These are phyloP conservation scores for Zosterops japonicus DNA, from an alignment of 2,113 vertebrate species.

Conservation along the genomic window DNA sequence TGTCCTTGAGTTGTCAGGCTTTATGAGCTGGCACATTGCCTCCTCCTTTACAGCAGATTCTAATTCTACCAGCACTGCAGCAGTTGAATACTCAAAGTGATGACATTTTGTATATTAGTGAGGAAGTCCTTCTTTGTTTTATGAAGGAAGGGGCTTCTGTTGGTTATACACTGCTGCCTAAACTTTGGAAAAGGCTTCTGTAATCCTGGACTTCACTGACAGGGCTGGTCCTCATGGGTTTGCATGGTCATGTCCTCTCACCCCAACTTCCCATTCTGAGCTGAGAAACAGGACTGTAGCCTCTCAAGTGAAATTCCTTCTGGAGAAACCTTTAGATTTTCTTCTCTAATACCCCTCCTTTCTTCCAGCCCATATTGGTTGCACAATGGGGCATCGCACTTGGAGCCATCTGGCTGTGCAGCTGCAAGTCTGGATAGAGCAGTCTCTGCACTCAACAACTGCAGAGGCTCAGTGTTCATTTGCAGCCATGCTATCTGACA, in stretches of 20 bases:
- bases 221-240: background rate
- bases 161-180: background rate
- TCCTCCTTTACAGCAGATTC: background rate
- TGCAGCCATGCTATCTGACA: background rate
- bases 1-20: conserved; percentile 36
- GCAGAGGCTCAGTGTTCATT: background rate
- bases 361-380: background rate
- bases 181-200: background rate
- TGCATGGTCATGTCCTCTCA: background rate
- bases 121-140: background rate
- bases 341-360: background rate
- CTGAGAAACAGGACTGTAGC: background rate
- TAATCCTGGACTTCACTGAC: background rate
- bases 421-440: background rate
- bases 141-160: background rate
- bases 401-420: background rate
- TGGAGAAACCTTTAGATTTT: background rate
- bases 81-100: background rate
- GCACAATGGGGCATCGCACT: background rate
- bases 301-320: background rate
- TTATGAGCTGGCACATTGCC: background rate
- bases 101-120: background rate
- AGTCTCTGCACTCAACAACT: background rate
- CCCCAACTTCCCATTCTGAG: background rate
- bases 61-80: background rate